Percentiles rank a stretch among this genome's conserved stretches.
phyloP scores from a whole-genome alignment of 2,888 invertebrate species.

The Phania funesta region DNA sequence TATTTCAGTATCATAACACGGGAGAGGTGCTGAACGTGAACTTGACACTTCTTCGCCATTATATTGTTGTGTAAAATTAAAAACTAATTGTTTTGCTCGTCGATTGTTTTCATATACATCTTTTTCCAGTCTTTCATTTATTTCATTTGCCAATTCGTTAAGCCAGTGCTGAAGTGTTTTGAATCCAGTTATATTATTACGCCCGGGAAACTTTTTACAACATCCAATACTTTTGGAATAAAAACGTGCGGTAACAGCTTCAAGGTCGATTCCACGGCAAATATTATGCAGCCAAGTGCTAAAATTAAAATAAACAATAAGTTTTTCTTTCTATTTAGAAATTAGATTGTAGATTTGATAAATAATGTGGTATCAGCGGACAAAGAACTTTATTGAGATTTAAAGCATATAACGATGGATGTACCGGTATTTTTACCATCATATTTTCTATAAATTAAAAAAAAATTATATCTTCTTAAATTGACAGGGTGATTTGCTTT shows the following conservation, averaged over 20 bases:
- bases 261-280: conserved; percentile 91
- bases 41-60: conserved; percentile 83
- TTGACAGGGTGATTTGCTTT: too few relatives aligned
- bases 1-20: conserved; percentile 84
- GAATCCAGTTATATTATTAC: conserved; percentile 85
- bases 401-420: too few relatives aligned
- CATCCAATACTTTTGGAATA: conserved; percentile 97
- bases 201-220: conserved; percentile 95
- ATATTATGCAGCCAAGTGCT: conserved; percentile 91
- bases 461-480: too few relatives aligned
- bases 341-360: too few relatives aligned
- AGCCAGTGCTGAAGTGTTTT: conserved; percentile 90
- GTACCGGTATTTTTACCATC: too few relatives aligned
- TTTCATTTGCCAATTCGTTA: conserved; percentile 88
- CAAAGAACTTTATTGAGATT: too few relatives aligned
- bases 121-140: conserved; percentile 89
- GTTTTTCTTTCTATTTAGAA: too few relatives aligned
- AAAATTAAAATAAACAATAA: conserved; percentile 9
- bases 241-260: conserved; percentile 91
- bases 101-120: conserved; percentile 91
- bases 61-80: conserved; percentile 84
- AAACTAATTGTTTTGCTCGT: conserved; percentile 87
- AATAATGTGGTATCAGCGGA: too few relatives aligned
- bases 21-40: conserved; percentile 84
- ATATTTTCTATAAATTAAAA: too few relatives aligned